Evolutionary conservation across 2,113 vertebrate species (phyloP).

Genomic region (Petromus typicus): DNA sequence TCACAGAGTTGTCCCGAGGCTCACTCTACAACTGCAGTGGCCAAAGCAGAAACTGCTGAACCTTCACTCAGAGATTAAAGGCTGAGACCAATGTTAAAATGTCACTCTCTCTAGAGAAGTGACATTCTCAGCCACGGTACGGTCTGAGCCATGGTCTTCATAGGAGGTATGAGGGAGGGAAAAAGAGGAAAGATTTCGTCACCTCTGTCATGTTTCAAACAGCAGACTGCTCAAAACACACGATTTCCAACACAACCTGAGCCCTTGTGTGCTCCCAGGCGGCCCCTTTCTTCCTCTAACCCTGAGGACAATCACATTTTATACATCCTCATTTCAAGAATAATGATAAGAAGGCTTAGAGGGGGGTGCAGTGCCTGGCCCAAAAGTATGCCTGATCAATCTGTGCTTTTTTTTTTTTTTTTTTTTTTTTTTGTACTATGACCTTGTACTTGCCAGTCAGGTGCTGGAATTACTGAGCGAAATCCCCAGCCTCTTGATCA

Average conservation of each 20-base stretch:
- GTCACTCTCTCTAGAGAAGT: not conserved
- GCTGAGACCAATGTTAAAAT: not conserved
- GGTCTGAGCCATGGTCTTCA: not conserved
- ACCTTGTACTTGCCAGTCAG: too few relatives aligned
- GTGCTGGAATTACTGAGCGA: too few relatives aligned
- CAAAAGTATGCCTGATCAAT: not conserved
- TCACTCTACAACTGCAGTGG: not conserved
- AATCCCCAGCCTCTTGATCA: too few relatives aligned
- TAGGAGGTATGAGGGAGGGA: not conserved
- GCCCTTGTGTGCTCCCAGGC: not conserved
- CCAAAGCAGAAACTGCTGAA: not conserved
- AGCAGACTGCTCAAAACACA: not conserved
- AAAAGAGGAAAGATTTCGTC: not conserved
- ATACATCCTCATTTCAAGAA: not conserved
- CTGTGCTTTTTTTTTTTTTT: too few relatives aligned
- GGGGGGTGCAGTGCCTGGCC: not conserved
- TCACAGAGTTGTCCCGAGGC: not conserved
- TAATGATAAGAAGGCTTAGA: not conserved
- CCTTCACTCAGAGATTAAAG: constrained; percentile 14
- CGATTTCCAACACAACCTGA: not conserved
- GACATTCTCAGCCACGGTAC: not conserved
- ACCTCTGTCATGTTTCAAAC: not conserved
- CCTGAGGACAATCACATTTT: not conserved
- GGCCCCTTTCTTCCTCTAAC: not conserved
- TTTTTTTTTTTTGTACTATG: too few relatives aligned